A percentile compares a stretch with the other conserved stretches of the same genome.
phyloP scores from a whole-genome alignment of 2,797 vertebrate species.

The Hyperoplus immaculatus region DNA sequence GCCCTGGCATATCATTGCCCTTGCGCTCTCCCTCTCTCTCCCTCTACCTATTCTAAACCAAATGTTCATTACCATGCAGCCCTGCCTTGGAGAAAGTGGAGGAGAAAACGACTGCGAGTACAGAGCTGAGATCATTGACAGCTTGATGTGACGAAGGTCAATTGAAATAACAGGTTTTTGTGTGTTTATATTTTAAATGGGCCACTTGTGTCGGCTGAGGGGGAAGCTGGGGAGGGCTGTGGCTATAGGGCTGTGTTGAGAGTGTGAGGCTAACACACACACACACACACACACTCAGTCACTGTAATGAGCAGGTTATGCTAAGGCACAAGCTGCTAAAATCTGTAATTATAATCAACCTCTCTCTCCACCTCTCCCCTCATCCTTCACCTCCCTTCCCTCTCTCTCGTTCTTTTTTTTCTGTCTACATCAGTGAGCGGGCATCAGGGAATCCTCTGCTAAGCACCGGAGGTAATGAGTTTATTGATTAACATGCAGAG shows the following conservation, averaged over 20 bases:
- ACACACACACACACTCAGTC: constrained; percentile 51
- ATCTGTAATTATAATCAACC: constrained; percentile 90
- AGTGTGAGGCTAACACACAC: constrained; percentile 58
- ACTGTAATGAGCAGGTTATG: constrained; percentile 89
- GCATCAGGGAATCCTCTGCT: constrained; percentile 81
- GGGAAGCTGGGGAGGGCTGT: constrained; percentile 77
- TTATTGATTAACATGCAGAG: constrained; percentile 85
- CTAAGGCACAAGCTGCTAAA: constrained; percentile 86
- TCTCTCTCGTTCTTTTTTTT: constrained; percentile 54
- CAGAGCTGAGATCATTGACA: constrained; percentile 90
- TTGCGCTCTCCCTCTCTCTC: constrained; percentile 49
- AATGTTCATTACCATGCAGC: constrained; percentile 89
- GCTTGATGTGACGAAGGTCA: constrained; percentile 90
- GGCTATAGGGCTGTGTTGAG: constrained; percentile 74
- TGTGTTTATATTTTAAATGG: constrained; percentile 89
- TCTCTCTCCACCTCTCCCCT: constrained; percentile 69
- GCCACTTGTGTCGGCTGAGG: constrained; percentile 82
- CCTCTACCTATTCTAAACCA: constrained; percentile 79
- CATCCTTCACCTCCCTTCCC: constrained; percentile 60
- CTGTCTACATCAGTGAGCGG: constrained; percentile 74
- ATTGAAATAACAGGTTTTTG: constrained; percentile 91
- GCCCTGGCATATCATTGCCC: constrained; percentile 86
- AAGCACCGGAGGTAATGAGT: constrained; percentile 83
- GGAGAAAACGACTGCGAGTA: constrained; percentile 80
- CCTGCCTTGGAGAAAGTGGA: constrained; percentile 80